Evolutionary conservation across 2,797 vertebrate genomes (phyloP).

Genomic region (Lindbergichthys nudifrons): DNA sequence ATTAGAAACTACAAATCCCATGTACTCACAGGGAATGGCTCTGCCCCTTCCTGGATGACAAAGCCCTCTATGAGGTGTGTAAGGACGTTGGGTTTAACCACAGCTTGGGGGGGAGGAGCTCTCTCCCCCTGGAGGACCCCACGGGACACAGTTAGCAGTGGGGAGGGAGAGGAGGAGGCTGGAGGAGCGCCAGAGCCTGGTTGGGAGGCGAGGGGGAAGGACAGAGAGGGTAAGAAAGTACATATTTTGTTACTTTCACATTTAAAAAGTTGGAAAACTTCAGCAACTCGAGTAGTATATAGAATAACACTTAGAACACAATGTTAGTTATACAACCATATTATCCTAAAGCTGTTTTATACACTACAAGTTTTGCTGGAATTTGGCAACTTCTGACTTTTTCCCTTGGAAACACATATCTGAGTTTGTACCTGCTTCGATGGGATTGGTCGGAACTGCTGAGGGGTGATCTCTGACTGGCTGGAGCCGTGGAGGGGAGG

Average conservation of each 20-base stretch:
- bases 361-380: too few species aligned
- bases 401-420: too few species aligned
- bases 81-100: slow-evolving; percentile 97
- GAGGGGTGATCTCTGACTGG: slow-evolving; percentile 74
- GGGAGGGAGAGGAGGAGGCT: slow-evolving; percentile 50
- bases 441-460: slow-evolving; percentile 60
- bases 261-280: neutral
- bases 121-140: slow-evolving; percentile 84
- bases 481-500: slow-evolving; percentile 69
- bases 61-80: slow-evolving; percentile 98
- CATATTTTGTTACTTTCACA: neutral
- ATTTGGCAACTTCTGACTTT: too few species aligned
- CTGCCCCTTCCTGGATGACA: slow-evolving; percentile 97
- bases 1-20: neutral
- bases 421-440: slow-evolving; percentile 61
- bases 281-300: too few species aligned
- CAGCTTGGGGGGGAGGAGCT: slow-evolving; percentile 92
- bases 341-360: too few species aligned
- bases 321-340: too few species aligned
- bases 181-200: slow-evolving; percentile 47
- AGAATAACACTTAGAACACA: too few species aligned
- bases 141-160: slow-evolving; percentile 80
- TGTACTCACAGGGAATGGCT: slow-evolving; percentile 95
- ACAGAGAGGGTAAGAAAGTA: neutral
- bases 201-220: neutral